These are phyloP conservation scores for Triplophysa tibetana DNA, from an alignment of 2,113 vertebrate genomes.

Conservation along the genomic window DNA sequence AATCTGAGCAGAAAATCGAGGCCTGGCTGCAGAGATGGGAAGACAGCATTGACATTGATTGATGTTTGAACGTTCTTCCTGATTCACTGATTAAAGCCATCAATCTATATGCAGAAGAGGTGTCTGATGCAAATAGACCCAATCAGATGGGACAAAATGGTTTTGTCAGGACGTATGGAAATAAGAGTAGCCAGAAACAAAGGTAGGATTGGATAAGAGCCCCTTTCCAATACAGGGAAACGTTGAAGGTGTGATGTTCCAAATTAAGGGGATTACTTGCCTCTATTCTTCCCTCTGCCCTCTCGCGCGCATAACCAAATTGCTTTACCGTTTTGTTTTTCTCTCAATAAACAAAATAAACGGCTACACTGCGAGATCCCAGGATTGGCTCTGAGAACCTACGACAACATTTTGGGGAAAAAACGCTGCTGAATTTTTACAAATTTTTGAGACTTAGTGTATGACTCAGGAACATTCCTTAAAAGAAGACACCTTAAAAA, in stretches of 20 bases:
- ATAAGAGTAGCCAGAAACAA: constrained; percentile 65
- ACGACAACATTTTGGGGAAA: not conserved
- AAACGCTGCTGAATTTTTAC: not conserved
- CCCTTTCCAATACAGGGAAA: constrained; percentile 53
- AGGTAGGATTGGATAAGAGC: constrained; percentile 49
- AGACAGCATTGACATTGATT: constrained; percentile 85
- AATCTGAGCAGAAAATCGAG: constrained; percentile 79
- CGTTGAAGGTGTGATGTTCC: constrained; percentile 66
- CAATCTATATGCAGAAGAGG: constrained; percentile 94
- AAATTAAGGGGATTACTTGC: constrained; percentile 77
- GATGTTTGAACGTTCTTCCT: constrained; percentile 91
- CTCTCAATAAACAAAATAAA: constrained; percentile 52
- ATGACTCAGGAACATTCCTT: too few relatives aligned
- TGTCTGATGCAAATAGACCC: constrained; percentile 94
- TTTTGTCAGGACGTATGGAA: constrained; percentile 86
- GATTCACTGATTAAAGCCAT: constrained; percentile 99
- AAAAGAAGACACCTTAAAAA: too few relatives aligned
- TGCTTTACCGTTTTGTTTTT: constrained; percentile 67
- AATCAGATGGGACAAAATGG: constrained; percentile 94
- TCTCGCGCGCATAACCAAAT: constrained; percentile 59
- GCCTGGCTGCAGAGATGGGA: constrained; percentile 65
- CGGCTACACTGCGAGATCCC: not conserved
- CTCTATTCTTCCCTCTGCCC: constrained; percentile 58
- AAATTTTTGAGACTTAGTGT: not conserved
- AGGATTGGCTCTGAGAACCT: not conserved